phyloP scores from a whole-genome alignment of 2,113 vertebrate genomes.

The Eptatretus burgeri region DNA sequence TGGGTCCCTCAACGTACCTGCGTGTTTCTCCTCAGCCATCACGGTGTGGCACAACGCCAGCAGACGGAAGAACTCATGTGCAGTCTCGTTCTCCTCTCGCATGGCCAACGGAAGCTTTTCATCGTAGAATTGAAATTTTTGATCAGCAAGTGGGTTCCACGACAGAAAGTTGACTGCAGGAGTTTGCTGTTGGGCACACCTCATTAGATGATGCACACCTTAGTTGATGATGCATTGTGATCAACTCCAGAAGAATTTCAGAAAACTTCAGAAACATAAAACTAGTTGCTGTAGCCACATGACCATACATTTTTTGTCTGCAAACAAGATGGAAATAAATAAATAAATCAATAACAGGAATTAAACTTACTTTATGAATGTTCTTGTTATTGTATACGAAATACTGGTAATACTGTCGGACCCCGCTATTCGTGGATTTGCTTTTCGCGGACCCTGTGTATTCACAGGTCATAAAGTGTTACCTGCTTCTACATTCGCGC shows the following conservation, averaged over 20 bases:
- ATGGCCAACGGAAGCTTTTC: slow-evolving; percentile 34
- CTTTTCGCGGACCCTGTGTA: too few relatives aligned
- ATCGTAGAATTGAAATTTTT: slow-evolving; percentile 58
- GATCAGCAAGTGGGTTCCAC: slow-evolving; percentile 43
- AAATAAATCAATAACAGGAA: too few relatives aligned
- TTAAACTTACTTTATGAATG: too few relatives aligned
- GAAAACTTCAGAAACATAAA: too few relatives aligned
- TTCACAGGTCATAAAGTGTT: too few relatives aligned
- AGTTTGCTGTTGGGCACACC: slow-evolving; percentile 23
- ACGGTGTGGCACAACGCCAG: slow-evolving; percentile 70
- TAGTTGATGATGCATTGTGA: not conserved
- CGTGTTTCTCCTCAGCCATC: slow-evolving; percentile 54
- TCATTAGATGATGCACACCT: not conserved
- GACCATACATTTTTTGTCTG: too few relatives aligned
- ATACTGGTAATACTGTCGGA: too few relatives aligned
- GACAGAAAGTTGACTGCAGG: slow-evolving; percentile 35
- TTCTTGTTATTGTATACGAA: too few relatives aligned
- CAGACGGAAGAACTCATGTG: slow-evolving; percentile 42
- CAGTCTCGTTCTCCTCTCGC: slow-evolving; percentile 17
- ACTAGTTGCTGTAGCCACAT: too few relatives aligned
- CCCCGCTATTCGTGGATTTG: too few relatives aligned
- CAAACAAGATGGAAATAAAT: too few relatives aligned
- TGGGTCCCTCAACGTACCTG: slow-evolving; percentile 25
- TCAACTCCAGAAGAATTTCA: not conserved
- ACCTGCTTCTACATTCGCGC: too few relatives aligned